Evolutionary conservation across 2,888 invertebrate species (phyloP).

Genomic region (Theretra japonica): DNA sequence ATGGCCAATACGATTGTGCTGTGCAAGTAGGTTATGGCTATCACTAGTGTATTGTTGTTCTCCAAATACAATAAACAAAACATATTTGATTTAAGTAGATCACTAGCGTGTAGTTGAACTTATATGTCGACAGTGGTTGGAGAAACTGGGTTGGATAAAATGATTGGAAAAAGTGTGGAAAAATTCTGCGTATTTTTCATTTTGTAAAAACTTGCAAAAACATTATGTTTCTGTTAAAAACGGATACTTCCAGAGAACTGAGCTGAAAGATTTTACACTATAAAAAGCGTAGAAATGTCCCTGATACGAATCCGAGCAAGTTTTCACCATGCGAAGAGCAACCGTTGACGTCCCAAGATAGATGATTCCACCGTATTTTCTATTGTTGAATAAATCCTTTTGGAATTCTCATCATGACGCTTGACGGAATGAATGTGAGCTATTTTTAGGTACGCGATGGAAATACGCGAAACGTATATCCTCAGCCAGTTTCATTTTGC

Average conservation of each 20-base stretch:
- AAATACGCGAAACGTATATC: constrained; percentile 12
- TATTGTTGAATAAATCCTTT: constrained; percentile 37
- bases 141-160: too few relatives aligned
- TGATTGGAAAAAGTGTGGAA: too few relatives aligned
- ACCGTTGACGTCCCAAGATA: constrained; percentile 38
- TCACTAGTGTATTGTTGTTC: neutral
- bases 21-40: neutral
- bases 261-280: neutral
- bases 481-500: neutral
- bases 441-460: constrained; percentile 10
- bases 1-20: neutral
- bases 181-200: too few relatives aligned
- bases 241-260: too few relatives aligned
- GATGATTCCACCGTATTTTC: constrained; percentile 35
- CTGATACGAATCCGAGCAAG: constrained; percentile 18
- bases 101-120: too few relatives aligned
- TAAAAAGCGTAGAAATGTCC: constrained; percentile 17
- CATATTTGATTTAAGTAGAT: too few relatives aligned
- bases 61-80: neutral
- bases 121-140: too few relatives aligned
- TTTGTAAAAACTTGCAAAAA: too few relatives aligned
- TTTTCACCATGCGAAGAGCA: constrained; percentile 24
- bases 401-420: constrained; percentile 11
- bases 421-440: constrained; percentile 1
- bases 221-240: too few relatives aligned